Base-by-base conservation (phyloP, 2,888 invertebrate genomes). In the Sepioteuthis lessoniana region DNA sequence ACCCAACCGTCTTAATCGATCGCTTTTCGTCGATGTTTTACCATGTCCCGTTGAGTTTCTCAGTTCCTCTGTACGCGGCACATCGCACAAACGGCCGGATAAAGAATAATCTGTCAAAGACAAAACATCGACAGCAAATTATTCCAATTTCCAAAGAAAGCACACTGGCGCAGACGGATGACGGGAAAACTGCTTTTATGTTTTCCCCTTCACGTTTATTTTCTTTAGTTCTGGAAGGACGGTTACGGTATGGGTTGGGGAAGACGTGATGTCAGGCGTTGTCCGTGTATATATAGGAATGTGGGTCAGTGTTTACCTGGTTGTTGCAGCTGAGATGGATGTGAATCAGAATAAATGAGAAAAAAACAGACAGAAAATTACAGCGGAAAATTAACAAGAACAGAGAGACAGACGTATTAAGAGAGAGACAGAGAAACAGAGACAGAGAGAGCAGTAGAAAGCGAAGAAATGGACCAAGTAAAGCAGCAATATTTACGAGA, bases 91-190 rank as follows among this genome's bases (percentile, higher is more conserved):
- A 76, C 76, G 13, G 13, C 1, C n/a, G n/a, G 76, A n/a, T 76
- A 35, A 76, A 76, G 16, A 76, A 76, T 76, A 76, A 76, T n/a
- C 0, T 35, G 16, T 76, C 76, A 16, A 10, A 76, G 76, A 76
- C n/a, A 76, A 76, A 55, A 76, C 76, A n/a, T n/a, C 76, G n/a
- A 76, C 76, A 76, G n/a, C 16, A 76, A 76, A 76, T 16, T 10
- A 76, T 76, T n/a, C 76, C n/a, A 76, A 76, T 76, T n/a, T 76
- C n/a, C n/a, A 76, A 76, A n/a, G 76, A 76, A 76, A 76, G 76
- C 13, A 16, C 7, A n/a, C 1, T 76, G 76, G 76, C n/a, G 8
- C n/a, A n/a, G 13, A n/a, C 76, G 1, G 13, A 76, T 10, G n/a
- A 1, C 76, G 76, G 13, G 16, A 76, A 60, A 76, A 76, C n/a